Evolutionary conservation across 2,888 invertebrate species (phyloP), one percentile per base, ranked within the genome.

Genomic region (Hypolimnas misippus): DNA sequence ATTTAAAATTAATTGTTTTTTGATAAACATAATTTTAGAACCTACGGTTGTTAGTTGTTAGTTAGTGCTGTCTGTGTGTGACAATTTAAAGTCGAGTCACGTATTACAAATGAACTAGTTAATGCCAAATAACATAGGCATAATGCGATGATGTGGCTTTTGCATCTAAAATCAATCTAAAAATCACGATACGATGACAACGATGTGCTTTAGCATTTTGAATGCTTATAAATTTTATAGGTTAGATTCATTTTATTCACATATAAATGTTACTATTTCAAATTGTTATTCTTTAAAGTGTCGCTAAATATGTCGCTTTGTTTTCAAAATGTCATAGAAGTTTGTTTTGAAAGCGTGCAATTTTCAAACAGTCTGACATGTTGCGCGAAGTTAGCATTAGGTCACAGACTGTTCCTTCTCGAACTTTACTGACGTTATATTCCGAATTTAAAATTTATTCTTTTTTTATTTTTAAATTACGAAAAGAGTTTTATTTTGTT

Each of bases 331-430:
- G 12, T 1, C 19, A 46, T 3, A 44, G 19, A 19, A 46, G 44
- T 21, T 44, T 12, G 21, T 44, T 44, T 44, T 19, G 44, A 44
- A 46, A 46, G 21, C 21, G 19, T 21, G 44, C 12, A 46, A 21
- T 21, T 46, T 46, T 21, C n/a, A 4, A 46, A 19, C 35, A 38
- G 12, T n/a, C 19, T 46, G 21, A 19, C 44, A 46, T 12, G 19
- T 46, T 21, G 44, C 3, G 17, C 21, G 12, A 46, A 21, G 21
- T 21, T 46, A 12, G n/a, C n/a, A 44, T 44, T 44, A 44, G 19
- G 44, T 46, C 44, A 46, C 44, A 46, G 44, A 38, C 17, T 46
- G 44, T n/a, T 21, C 21, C 19, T 46, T 19, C 12, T 19, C 19
- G 19, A 21, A 46, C 19, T 46, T 21, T 10, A 16, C 42, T 4